These are phyloP conservation scores for Paracanthobrama guichenoti DNA, from an alignment of 2,113 vertebrate species.

Conservation along the genomic window DNA sequence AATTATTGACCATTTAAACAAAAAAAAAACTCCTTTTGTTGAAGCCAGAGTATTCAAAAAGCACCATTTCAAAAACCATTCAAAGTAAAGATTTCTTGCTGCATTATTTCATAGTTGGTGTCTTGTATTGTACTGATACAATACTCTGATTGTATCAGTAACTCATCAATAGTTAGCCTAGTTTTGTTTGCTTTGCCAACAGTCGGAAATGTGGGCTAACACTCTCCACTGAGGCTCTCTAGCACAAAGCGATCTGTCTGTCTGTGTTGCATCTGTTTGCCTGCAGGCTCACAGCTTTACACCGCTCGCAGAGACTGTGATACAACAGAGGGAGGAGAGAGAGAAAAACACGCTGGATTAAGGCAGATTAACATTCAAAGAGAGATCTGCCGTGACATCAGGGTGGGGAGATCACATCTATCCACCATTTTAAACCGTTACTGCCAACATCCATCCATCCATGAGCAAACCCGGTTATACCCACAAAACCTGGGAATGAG, in stretches of 20 bases:
- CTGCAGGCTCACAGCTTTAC: conserved; percentile 65
- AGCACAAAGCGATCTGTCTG: conserved; percentile 16
- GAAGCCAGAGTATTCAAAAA: neutral
- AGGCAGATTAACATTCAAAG: conserved; percentile 64
- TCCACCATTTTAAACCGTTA: conserved; percentile 9
- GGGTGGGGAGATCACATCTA: neutral
- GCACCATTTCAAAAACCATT: neutral
- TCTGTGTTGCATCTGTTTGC: conserved; percentile 57
- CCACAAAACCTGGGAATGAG: neutral
- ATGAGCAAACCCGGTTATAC: neutral
- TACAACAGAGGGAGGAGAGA: conserved; percentile 49
- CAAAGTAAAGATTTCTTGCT: neutral
- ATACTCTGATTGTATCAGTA: too few species aligned
- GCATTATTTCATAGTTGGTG: too few species aligned
- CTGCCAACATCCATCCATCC: conserved; percentile 1
- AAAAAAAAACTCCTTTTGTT: neutral
- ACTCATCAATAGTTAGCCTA: neutral
- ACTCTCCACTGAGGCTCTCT: neutral
- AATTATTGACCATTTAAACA: neutral
- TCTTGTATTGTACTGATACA: too few species aligned
- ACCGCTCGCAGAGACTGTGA: conserved; percentile 49
- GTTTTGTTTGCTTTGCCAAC: conserved; percentile 19
- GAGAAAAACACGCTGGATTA: conserved; percentile 58
- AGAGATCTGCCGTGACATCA: conserved; percentile 64
- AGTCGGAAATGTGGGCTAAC: conserved; percentile 27